These are phyloP conservation scores for Bombus balteatus DNA, from an alignment of 1,140 invertebrate genomes.

Conservation along the genomic window DNA sequence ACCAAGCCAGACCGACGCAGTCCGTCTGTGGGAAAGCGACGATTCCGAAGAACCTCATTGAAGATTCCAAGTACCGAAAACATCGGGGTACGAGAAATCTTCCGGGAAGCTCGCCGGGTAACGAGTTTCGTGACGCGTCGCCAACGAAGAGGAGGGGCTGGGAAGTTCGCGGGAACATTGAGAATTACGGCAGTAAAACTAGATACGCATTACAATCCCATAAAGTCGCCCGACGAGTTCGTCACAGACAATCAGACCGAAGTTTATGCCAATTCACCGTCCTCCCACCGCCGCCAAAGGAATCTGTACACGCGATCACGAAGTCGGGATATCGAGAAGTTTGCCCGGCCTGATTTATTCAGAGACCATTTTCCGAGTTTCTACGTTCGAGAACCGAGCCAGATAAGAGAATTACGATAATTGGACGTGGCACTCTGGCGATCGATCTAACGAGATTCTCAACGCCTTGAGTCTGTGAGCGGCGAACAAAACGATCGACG, in stretches of 20 bases:
- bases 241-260: constrained; percentile 66
- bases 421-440: constrained; percentile 60
- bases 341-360: constrained; percentile 63
- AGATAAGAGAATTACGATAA: constrained; percentile 70
- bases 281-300: not conserved
- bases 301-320: constrained; percentile 62
- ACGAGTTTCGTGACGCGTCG: constrained; percentile 62
- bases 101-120: constrained; percentile 54
- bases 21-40: not conserved
- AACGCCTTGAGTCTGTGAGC: constrained; percentile 18
- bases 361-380: constrained; percentile 62
- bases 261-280: constrained; percentile 60
- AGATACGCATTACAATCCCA: constrained; percentile 62
- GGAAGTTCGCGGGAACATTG: constrained; percentile 49
- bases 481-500: too few species aligned
- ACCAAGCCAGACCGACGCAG: not conserved
- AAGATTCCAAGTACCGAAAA: constrained; percentile 45
- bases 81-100: constrained; percentile 35
- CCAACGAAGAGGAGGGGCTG: not conserved
- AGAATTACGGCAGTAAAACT: constrained; percentile 63
- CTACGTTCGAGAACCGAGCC: constrained; percentile 17
- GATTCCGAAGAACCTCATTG: constrained; percentile 33
- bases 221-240: constrained; percentile 63
- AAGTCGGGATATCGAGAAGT: constrained; percentile 55
- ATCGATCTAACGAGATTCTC: constrained; percentile 67